A percentile compares a stretch with the other conserved stretches of the same genome.
These are phyloP conservation scores for Rostratula benghalensis DNA, from an alignment of 2,113 vertebrate genomes.

Conservation along the genomic window DNA sequence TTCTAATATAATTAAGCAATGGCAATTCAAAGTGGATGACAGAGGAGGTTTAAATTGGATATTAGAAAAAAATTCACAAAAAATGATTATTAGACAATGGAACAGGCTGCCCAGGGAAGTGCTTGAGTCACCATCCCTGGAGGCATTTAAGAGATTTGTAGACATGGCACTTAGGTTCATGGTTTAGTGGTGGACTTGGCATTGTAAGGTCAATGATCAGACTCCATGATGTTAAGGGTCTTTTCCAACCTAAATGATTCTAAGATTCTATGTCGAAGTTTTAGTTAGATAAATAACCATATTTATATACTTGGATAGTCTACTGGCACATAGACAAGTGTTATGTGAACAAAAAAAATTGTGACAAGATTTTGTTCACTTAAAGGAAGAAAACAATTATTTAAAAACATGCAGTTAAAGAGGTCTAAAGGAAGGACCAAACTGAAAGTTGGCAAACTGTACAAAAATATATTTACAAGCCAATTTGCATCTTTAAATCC, in stretches of 20 bases:
- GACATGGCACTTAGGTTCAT: neutral
- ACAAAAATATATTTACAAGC: fast-evolving
- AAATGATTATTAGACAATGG: neutral
- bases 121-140: too few species aligned
- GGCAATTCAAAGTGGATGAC: neutral
- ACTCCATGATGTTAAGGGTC: neutral
- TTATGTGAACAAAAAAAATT: neutral
- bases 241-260: neutral
- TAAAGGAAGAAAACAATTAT: neutral
- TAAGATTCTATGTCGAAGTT: neutral
- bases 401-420: neutral
- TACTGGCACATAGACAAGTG: neutral
- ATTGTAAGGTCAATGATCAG: neutral
- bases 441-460: neutral
- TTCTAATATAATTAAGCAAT: neutral
- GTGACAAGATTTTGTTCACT: neutral
- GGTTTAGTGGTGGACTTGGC: neutral
- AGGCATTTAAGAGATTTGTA: neutral
- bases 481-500: neutral
- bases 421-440: neutral
- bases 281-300: neutral
- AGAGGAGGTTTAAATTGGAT: neutral
- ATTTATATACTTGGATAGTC: neutral
- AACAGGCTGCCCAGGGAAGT: neutral
- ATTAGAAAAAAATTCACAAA: neutral